Evolutionary conservation across 2,113 vertebrate genomes (phyloP).

Genomic region (Irena cyanogastra): DNA sequence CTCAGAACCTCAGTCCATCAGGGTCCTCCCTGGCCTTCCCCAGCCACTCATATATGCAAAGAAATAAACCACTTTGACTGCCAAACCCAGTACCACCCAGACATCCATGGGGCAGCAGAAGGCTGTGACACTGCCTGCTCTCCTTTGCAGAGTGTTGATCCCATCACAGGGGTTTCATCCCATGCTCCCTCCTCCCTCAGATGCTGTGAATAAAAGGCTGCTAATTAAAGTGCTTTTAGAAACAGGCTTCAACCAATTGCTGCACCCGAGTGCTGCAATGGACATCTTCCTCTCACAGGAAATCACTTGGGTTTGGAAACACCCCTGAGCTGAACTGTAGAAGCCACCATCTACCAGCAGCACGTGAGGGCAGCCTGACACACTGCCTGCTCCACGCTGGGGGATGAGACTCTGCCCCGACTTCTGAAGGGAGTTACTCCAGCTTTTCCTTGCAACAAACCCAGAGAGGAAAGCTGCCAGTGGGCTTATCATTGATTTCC

Average conservation of each 20-base stretch:
- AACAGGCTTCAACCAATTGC: neutral
- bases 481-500: neutral
- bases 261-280: neutral
- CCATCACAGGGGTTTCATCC: neutral
- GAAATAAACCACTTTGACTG: neutral
- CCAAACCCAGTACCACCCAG: neutral
- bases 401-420: accelerated
- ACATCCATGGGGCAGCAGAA: neutral
- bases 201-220: neutral
- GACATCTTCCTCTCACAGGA: neutral
- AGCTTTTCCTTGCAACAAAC: neutral
- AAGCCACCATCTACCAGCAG: neutral
- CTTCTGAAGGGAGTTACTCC: neutral
- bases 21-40: neutral
- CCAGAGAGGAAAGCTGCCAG: neutral
- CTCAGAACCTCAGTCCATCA: neutral
- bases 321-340: neutral
- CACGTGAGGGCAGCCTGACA: neutral
- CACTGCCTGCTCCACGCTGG: accelerated
- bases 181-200: neutral
- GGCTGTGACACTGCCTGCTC: neutral
- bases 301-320: neutral
- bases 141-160: accelerated
- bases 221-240: neutral
- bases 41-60: accelerated